Evolutionary conservation across 2,113 vertebrate genomes (phyloP).

Genomic region (Hemicordylus capensis): DNA sequence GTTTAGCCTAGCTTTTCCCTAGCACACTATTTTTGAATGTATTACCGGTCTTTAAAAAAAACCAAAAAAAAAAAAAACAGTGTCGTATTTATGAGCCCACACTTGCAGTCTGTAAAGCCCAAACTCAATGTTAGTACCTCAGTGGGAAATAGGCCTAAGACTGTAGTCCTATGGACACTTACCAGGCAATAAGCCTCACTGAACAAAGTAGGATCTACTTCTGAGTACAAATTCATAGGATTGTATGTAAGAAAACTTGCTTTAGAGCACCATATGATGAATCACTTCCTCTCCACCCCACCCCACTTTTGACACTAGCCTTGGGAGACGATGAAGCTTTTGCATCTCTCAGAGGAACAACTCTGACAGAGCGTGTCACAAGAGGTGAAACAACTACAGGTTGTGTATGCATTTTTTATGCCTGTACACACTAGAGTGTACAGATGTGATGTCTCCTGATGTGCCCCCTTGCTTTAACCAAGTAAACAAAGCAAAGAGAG

Average conservation of each 20-base stretch:
- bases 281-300: not conserved
- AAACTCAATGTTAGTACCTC: not conserved
- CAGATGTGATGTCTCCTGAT: slow-evolving; percentile 53
- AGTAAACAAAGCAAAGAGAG: not conserved
- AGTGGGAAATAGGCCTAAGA: not conserved
- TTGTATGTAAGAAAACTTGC: not conserved
- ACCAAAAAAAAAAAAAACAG: too few species aligned
- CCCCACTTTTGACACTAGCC: not conserved
- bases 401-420: slow-evolving; percentile 57
- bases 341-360: slow-evolving; percentile 47
- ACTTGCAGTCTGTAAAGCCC: not conserved
- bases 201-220: too few species aligned
- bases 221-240: too few species aligned
- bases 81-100: not conserved
- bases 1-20: not conserved
- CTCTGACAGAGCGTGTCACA: not conserved
- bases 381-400: slow-evolving; percentile 47
- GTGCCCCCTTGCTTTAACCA: slow-evolving; percentile 3
- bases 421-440: slow-evolving; percentile 12
- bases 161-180: too few species aligned
- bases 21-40: not conserved
- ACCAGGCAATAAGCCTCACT: too few species aligned
- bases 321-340: slow-evolving; percentile 40
- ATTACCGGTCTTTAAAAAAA: too few species aligned
- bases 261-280: not conserved